Evolutionary conservation across 2,888 invertebrate genomes (phyloP), one percentile per base, ranked within the genome.

Genomic region (Ophion ventricosus): DNA sequence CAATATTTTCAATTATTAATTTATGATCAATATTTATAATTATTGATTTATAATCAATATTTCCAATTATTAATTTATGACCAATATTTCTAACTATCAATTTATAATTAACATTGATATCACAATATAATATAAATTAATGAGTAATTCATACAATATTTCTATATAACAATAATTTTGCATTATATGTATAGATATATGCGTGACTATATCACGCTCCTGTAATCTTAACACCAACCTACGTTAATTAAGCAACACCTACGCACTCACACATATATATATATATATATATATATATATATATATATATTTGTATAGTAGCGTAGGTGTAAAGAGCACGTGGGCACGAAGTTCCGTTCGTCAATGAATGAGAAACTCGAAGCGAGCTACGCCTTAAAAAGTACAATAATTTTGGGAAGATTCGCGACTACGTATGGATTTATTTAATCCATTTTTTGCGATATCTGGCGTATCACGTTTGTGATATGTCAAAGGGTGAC

Each of bases 361-460:
- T 77, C 77, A 69, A 77, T 77, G 59, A 77, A 77, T 59, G 77
- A 20, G 40, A 66, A 56, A 40, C 29, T 64, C 54, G 49, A 4
- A 49, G 49, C 20, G 26, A 25, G 14, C 23, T 4, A 54, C 10
- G 35, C 70, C 20, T 11, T n/a, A 14, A 10, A 75, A 35, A 7
- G 49, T 35, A 14, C 29, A 54, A 43, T n/a, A 43, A 35, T 7
- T 57, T 72, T 2, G 14, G 35, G 56, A 4, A 17, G 49, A 17
- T 49, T 49, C 43, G 40, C 20, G 66, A 40, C 23, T 35, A 7
- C n/a, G 35, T n/a, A 64, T 25, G 5, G 2, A n/a, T 10, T 20
- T n/a, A 10, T 20, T 20, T 35, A 2, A 17, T 10, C 61, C 26
- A 26, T 25, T 67, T 49, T 25, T 23, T 67, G 35, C 43, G 11